Percentiles rank a stretch among this genome's conserved stretches.
Conservation (phyloP, 2,888 invertebrate species). For the Drosophila meridiana region DNA sequence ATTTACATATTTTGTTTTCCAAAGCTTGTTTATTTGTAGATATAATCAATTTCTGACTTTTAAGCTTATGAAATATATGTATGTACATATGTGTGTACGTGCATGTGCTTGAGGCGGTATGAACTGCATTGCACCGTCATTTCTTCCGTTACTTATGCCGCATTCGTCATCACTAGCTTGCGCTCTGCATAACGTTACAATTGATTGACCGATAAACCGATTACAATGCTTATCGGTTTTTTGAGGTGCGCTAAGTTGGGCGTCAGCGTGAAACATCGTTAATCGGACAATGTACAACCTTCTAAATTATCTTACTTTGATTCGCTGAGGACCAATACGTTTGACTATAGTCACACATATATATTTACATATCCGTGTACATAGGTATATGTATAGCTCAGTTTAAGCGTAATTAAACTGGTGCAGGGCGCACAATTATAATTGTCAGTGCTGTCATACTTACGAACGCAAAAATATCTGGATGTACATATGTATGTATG, state of each 20-base stretch:
- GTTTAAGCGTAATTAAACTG: neutral
- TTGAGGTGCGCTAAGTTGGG: neutral
- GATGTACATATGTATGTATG: neutral
- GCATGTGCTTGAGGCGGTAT: slow-evolving; percentile 6
- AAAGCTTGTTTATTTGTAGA: slow-evolving; percentile 13
- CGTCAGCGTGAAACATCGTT: neutral
- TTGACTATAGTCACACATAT: neutral
- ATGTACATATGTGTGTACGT: slow-evolving; percentile 5
- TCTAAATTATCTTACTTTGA: neutral
- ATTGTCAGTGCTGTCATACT: slow-evolving; percentile 23
- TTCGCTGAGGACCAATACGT: neutral
- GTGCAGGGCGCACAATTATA: slow-evolving; percentile 40
- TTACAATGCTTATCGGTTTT: slow-evolving; percentile 2
- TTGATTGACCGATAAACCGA: slow-evolving; percentile 1
- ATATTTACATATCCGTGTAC: neutral
- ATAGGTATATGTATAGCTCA: neutral
- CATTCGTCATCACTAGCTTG: slow-evolving; percentile 18
- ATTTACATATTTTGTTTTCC: slow-evolving; percentile 6
- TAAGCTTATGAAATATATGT: slow-evolving; percentile 22
- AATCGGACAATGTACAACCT: neutral
- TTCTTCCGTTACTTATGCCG: slow-evolving; percentile 38
- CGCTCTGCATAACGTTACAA: neutral
- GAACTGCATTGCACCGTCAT: slow-evolving; percentile 27
- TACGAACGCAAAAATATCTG: neutral
- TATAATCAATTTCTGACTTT: slow-evolving; percentile 5